Evolutionary conservation across 2,113 vertebrate species (phyloP).

Genomic region (Halichoeres trimaculatus): DNA sequence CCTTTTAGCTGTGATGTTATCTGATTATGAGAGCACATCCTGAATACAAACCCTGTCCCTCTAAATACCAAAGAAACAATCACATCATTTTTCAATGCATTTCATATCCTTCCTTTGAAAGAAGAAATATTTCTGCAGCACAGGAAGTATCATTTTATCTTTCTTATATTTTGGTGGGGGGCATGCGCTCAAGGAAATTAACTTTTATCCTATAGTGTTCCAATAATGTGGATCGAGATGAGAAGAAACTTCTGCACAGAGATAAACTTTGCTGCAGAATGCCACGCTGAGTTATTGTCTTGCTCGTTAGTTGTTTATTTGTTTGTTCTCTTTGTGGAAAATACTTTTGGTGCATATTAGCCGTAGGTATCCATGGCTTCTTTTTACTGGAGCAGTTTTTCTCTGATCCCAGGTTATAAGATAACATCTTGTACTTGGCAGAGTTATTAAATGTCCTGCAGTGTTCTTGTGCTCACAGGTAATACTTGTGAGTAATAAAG

Average conservation of each 20-base stretch:
- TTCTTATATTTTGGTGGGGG: not conserved
- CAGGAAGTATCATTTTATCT: not conserved
- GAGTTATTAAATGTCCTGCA: not conserved
- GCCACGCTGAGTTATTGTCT: slow-evolving; percentile 8
- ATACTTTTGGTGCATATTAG: not conserved
- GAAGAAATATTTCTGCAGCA: not conserved
- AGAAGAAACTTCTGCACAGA: not conserved
- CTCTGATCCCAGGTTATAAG: slow-evolving; percentile 3
- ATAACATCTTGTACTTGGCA: slow-evolving; percentile 5
- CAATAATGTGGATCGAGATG: not conserved
- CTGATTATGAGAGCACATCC: not conserved
- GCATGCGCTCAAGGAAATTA: not conserved
- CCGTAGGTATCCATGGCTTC: not conserved
- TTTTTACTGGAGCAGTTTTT: not conserved
- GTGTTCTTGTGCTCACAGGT: not conserved
- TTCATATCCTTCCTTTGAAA: not conserved
- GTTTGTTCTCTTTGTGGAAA: not conserved
- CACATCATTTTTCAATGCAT: not conserved
- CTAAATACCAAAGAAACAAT: slow-evolving; percentile 4
- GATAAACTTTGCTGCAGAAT: slow-evolving; percentile 5
- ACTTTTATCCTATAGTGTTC: not conserved
- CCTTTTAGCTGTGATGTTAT: slow-evolving; percentile 11
- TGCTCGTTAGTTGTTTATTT: slow-evolving; percentile 8
- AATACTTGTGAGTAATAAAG: not conserved
- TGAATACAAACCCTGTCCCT: not conserved